phyloP scores from a whole-genome alignment of 2,113 vertebrate species.

The Maccullochella peelii region DNA sequence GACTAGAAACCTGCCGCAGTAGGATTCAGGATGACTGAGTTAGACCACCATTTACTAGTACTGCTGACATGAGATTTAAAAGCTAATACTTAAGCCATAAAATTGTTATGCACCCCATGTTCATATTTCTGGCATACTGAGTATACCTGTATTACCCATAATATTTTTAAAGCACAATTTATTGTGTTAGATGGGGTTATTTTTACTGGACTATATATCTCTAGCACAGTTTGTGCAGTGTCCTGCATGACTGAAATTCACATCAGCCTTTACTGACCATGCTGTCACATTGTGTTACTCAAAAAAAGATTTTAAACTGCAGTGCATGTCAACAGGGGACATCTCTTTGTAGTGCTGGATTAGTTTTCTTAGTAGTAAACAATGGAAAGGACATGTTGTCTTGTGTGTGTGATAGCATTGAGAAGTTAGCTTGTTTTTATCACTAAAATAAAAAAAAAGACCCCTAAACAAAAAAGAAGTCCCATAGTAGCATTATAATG shows the following conservation, averaged over 20 bases:
- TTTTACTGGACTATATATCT: slow-evolving; percentile 41
- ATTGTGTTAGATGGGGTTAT: slow-evolving; percentile 42
- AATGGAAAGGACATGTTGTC: slow-evolving; percentile 15
- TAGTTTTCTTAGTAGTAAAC: slow-evolving; percentile 37
- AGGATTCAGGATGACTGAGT: slow-evolving; percentile 1
- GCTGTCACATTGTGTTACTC: slow-evolving; percentile 60
- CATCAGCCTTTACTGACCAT: slow-evolving; percentile 42
- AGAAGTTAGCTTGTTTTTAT: slow-evolving; percentile 3
- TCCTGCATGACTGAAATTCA: slow-evolving; percentile 56
- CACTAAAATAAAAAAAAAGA: not conserved
- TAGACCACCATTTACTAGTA: not conserved
- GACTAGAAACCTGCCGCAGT: not conserved
- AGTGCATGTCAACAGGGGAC: slow-evolving; percentile 35
- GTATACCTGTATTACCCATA: slow-evolving; percentile 29
- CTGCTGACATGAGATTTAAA: slow-evolving; percentile 12
- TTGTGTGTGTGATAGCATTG: not conserved
- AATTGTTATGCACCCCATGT: slow-evolving; percentile 19
- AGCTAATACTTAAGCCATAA: slow-evolving; percentile 7
- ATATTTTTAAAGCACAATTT: slow-evolving; percentile 41
- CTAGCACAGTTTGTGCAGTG: slow-evolving; percentile 10
- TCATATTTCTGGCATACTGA: slow-evolving; percentile 30
- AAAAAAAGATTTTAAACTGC: slow-evolving; percentile 38
- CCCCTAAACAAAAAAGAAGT: not conserved
- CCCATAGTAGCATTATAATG: not conserved
- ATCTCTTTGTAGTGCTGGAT: slow-evolving; percentile 31